These are phyloP conservation scores for Chymomyza fuscimana DNA, from an alignment of 2,888 invertebrate species.

Conservation along the genomic window DNA sequence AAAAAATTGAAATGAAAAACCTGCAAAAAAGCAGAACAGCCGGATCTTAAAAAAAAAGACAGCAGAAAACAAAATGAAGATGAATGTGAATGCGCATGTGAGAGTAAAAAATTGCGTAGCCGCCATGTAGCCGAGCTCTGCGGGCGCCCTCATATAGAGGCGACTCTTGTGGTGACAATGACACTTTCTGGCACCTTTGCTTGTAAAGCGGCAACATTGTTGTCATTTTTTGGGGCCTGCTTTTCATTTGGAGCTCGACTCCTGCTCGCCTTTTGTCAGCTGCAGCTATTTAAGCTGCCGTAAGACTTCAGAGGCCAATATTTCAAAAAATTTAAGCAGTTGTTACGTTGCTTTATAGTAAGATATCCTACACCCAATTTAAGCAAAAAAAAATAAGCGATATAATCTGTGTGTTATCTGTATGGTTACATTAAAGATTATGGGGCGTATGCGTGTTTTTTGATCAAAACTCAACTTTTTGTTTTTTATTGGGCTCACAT, in stretches of 20 bases:
- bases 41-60: conserved; percentile 23
- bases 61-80: conserved; percentile 57
- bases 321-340: neutral
- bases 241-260: neutral
- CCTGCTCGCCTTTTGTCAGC: neutral
- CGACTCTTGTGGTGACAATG: neutral
- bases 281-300: neutral
- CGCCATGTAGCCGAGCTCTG: conserved; percentile 20
- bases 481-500: too few species aligned
- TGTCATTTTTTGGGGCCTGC: neutral
- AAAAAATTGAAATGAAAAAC: neutral
- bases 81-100: conserved; percentile 49
- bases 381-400: too few species aligned
- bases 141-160: conserved; percentile 3
- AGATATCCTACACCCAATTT: too few species aligned
- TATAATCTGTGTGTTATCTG: too few species aligned
- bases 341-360: too few species aligned
- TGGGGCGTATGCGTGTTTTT: too few species aligned
- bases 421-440: too few species aligned
- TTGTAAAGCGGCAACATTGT: neutral
- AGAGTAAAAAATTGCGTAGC: conserved; percentile 45
- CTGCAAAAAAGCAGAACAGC: conserved; percentile 40
- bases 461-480: too few species aligned
- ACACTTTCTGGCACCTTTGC: neutral
- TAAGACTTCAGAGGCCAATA: neutral